Evolutionary conservation across 1,140 invertebrate species (phyloP).

Genomic region (Pseudomyrmex sp.): DNA sequence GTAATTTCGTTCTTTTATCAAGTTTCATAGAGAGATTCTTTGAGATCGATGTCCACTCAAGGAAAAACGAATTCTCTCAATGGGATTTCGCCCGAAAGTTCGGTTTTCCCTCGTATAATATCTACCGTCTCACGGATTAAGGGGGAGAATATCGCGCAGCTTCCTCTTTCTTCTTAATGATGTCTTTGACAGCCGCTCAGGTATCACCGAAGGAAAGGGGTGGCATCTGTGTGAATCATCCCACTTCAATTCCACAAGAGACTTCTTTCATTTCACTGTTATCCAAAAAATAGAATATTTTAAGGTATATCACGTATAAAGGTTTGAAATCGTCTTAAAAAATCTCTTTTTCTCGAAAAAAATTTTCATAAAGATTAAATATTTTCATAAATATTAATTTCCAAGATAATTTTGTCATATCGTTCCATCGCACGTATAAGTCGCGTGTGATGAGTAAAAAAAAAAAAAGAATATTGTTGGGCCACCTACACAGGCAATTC

Average conservation of each 20-base stretch:
- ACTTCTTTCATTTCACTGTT: conserved; percentile 23
- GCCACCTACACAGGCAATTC: conserved; percentile 32
- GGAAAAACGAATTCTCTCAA: conserved; percentile 33
- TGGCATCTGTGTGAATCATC: conserved; percentile 39
- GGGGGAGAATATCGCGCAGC: conserved; percentile 31
- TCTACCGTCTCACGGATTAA: conserved; percentile 60
- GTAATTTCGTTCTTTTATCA: not conserved
- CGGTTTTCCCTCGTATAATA: conserved; percentile 58
- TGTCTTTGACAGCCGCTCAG: conserved; percentile 32
- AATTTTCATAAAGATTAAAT: too few relatives aligned
- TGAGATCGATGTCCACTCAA: conserved; percentile 55
- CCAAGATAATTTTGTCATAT: not conserved
- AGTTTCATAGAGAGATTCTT: not conserved
- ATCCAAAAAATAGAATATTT: conserved; percentile 8
- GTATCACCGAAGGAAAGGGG: conserved; percentile 26
- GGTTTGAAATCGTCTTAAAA: not conserved
- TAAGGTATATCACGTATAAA: not conserved
- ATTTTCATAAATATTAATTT: conserved; percentile 3
- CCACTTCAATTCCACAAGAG: conserved; percentile 34
- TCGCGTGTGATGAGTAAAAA: not conserved
- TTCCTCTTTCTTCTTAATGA: conserved; percentile 48
- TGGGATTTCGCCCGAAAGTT: conserved; percentile 53
- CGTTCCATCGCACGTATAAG: not conserved
- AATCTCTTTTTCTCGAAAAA: not conserved
- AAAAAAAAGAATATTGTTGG: not conserved